A percentile compares a stretch with the other conserved stretches of the same genome.
These are phyloP conservation scores for Diceros bicornis DNA, from an alignment of 2,797 vertebrate species.

Conservation along the genomic window DNA sequence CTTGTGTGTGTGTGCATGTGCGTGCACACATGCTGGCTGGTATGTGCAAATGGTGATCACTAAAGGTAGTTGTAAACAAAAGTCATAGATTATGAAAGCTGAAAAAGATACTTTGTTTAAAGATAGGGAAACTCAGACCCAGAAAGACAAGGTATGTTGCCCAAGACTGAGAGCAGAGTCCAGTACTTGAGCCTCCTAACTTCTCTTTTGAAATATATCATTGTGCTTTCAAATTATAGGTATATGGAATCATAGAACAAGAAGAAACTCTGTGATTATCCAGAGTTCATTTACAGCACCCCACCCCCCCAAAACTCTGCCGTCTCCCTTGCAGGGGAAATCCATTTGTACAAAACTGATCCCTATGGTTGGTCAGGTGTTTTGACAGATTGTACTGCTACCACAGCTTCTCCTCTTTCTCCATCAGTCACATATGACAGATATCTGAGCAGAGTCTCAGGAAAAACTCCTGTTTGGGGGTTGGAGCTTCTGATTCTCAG, in stretches of 20 bases:
- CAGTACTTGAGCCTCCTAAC: background rate
- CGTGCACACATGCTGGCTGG: background rate
- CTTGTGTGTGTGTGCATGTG: background rate
- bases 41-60: background rate
- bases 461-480: background rate
- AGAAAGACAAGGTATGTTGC: background rate
- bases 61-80: background rate
- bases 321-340: background rate
- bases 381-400: constrained; percentile 51
- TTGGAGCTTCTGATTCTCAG: constrained; percentile 11
- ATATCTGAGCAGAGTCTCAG: constrained; percentile 70
- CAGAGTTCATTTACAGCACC: background rate
- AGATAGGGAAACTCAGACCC: background rate
- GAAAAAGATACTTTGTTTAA: background rate
- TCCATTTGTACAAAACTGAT: background rate
- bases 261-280: background rate
- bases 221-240: constrained; percentile 33
- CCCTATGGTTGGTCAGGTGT: background rate
- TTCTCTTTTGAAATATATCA: background rate
- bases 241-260: background rate
- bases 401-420: constrained; percentile 9
- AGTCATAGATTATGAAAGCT: background rate
- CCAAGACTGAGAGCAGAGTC: background rate
- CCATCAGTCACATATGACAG: constrained; percentile 68
- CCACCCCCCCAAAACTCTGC: background rate